Evolutionary conservation across 2,797 vertebrate genomes (phyloP).

Genomic region (Pangasius sanitwongsei): DNA sequence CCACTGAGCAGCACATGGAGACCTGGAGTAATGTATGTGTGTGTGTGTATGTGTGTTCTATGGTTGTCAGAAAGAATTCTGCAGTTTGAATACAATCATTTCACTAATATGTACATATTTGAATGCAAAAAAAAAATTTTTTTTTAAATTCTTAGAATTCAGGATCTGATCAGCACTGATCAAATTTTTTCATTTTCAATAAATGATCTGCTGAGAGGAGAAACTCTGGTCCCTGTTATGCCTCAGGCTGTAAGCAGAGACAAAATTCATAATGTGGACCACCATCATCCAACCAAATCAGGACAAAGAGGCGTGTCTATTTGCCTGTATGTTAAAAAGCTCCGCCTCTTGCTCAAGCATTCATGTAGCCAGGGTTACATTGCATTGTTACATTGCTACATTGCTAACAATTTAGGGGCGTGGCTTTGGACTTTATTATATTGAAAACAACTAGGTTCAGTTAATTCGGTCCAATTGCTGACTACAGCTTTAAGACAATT

Average conservation of each 20-base stretch:
- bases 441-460: background rate
- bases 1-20: background rate
- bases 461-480: background rate
- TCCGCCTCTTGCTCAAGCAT: background rate
- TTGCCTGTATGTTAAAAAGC: background rate
- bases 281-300: background rate
- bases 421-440: background rate
- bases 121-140: background rate
- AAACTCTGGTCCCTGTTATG: background rate
- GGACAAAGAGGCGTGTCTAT: background rate
- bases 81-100: background rate
- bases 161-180: background rate
- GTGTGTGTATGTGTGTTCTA: background rate
- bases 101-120: background rate
- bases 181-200: background rate
- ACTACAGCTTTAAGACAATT: background rate
- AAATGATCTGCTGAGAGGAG: background rate
- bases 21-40: background rate
- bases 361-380: background rate
- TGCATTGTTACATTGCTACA: too few species aligned
- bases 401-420: background rate
- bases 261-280: background rate
- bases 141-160: background rate
- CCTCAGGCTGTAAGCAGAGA: background rate
- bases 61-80: background rate